Evolutionary conservation across 2,113 vertebrate genomes (phyloP), one percentile per base, ranked within the genome.

Genomic region (Lynx canadensis): DNA sequence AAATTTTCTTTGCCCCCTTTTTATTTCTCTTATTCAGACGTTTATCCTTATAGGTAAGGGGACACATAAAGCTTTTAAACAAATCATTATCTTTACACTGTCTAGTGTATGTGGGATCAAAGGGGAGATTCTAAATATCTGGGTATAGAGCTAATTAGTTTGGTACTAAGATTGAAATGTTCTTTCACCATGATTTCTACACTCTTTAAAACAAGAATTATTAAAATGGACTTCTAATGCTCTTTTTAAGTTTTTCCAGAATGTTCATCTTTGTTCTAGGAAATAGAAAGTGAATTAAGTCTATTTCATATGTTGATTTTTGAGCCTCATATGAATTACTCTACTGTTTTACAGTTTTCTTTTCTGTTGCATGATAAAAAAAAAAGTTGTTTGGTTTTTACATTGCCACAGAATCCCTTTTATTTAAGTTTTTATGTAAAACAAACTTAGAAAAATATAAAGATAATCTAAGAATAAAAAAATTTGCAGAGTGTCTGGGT

Each of bases 41-140:
- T 57, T 95, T 98, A 98, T 98, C 98, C 98, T 98, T 97, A 82
- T 84, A 95, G 97, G 92, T 99, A 98, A 98, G 96, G 98, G 96
- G 97, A 98, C 99, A 98, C 98, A 98, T 98, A 98, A 98, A 98
- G 98, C 98, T 98, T 98, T 99, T 98, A 98, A 99, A 91, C 50
- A 93, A 98, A 98, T 98, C 97, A 96, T 98, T 98, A 94, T 98
- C 98, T 98, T 98, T 98, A 98, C 97, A 98, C 98, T 98, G 31
- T 97, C 15, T 95, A 63, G 87, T 86, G 93, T 97, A 98, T 98
- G 95, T 99, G 97, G 98, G 97, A 94, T 66, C 38, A 50, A 76
- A 88, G 79, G n/a, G 65, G 29, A 93, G 88, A 92, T 25, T 50
- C 15, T 76, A 36, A 82, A 50, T 76, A 25, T 96, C 88, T 85